Percentiles rank a stretch among this genome's conserved stretches.
These are phyloP conservation scores for Sebastes baramenuke DNA, from an alignment of 2,797 vertebrate genomes.

Conservation along the genomic window DNA sequence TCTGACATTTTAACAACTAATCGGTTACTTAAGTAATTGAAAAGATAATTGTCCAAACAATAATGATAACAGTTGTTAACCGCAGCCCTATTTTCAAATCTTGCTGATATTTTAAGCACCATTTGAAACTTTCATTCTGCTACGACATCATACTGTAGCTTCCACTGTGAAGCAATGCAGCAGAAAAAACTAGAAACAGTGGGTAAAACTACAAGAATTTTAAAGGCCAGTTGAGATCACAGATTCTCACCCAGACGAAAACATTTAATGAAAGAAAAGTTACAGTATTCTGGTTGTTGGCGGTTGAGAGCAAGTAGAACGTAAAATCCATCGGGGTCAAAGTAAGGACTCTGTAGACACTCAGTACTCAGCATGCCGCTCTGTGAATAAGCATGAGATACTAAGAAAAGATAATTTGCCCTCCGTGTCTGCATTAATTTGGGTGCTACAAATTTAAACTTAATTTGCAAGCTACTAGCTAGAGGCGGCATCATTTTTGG, in stretches of 20 bases:
- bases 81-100: background rate
- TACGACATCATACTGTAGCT: background rate
- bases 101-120: background rate
- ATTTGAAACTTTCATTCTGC: background rate
- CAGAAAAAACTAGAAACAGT: background rate
- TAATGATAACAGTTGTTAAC: background rate
- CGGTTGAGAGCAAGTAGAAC: background rate
- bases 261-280: background rate
- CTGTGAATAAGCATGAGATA: constrained; percentile 10
- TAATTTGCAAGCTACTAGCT: background rate
- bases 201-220: no score
- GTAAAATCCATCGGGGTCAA: background rate
- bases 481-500: background rate
- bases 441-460: background rate
- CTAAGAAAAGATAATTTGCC: background rate
- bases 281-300: background rate
- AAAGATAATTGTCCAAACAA: background rate
- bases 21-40: no score
- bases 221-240: background rate
- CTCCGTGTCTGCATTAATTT: background rate
- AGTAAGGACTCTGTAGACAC: background rate
- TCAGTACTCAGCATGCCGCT: background rate
- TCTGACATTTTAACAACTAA: background rate
- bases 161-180: background rate
- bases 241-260: background rate